phyloP scores from a whole-genome alignment of 2,888 invertebrate species.

The Barypeithes pellucidus region DNA sequence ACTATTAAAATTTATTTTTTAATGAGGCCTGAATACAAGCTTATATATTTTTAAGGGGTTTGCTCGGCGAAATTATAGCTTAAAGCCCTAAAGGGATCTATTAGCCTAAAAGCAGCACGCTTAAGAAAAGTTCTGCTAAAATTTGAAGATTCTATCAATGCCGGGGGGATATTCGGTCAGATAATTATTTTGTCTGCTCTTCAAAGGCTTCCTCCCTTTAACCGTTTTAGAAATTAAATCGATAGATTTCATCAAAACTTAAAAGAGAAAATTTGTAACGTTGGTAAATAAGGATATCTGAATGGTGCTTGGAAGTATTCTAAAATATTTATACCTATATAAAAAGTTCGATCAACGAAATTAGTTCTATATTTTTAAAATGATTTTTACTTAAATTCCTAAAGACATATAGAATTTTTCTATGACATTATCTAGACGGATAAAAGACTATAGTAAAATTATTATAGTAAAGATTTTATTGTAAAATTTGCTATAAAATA shows the following conservation, averaged over 20 bases:
- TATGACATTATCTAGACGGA: too few relatives aligned
- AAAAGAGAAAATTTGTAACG: slow-evolving; percentile 1
- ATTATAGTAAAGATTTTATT: too few relatives aligned
- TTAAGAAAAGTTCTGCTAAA: slow-evolving; percentile 1
- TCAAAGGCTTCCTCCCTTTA: not conserved
- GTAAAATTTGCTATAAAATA: too few relatives aligned
- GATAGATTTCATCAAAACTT: not conserved
- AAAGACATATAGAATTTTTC: too few relatives aligned
- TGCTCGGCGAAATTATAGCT: not conserved
- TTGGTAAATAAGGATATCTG: not conserved
- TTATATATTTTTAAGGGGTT: not conserved
- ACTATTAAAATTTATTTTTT: not conserved
- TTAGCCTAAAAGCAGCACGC: slow-evolving; percentile 10
- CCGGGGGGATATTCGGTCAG: slow-evolving; percentile 10
- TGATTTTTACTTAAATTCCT: too few relatives aligned
- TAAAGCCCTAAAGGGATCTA: not conserved
- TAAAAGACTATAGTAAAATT: too few relatives aligned
- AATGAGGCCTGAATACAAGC: not conserved
- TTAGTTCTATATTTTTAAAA: too few relatives aligned
- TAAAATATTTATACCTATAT: not conserved
- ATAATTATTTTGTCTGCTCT: not conserved
- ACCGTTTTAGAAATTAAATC: not conserved
- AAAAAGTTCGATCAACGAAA: too few relatives aligned
- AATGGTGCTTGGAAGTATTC: not conserved
- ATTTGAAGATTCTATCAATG: slow-evolving; percentile 7